These are phyloP conservation scores for Philereme transversata DNA, from an alignment of 2,888 invertebrate genomes.

Conservation along the genomic window DNA sequence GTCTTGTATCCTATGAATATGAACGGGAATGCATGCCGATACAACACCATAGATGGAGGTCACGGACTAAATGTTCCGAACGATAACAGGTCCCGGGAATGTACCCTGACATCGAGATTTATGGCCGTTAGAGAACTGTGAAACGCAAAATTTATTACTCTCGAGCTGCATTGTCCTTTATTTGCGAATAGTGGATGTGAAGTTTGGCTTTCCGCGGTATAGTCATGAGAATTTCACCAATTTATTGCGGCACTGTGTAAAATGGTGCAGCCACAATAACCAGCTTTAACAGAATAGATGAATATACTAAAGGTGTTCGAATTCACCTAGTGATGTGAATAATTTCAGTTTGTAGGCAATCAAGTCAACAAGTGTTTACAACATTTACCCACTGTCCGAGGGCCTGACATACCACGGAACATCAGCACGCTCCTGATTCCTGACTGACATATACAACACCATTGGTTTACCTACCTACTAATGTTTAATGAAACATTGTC, in stretches of 20 bases:
- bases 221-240: background rate
- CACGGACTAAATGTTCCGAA: conserved; percentile 12
- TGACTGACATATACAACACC: too few relatives aligned
- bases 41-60: conserved; percentile 16
- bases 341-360: too few relatives aligned
- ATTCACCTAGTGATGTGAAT: too few relatives aligned
- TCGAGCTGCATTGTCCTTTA: conserved; percentile 10
- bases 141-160: conserved; percentile 12
- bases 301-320: too few relatives aligned
- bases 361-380: too few relatives aligned
- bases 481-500: too few relatives aligned
- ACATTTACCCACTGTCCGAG: too few relatives aligned
- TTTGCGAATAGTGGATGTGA: conserved; percentile 6
- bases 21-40: conserved; percentile 1
- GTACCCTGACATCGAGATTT: conserved; percentile 19
- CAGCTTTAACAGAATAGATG: too few relatives aligned
- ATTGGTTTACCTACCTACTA: too few relatives aligned
- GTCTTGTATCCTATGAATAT: conserved; percentile 14
- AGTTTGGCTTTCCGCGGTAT: background rate
- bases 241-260: background rate
- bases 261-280: too few relatives aligned
- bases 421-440: too few relatives aligned
- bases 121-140: conserved; percentile 15
- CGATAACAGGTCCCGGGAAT: conserved; percentile 8
- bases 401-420: too few relatives aligned